A percentile compares a stretch with the other conserved stretches of the same genome.
These are phyloP conservation scores for Synanthedon myopaeformis DNA, from an alignment of 2,888 invertebrate species.

Conservation along the genomic window DNA sequence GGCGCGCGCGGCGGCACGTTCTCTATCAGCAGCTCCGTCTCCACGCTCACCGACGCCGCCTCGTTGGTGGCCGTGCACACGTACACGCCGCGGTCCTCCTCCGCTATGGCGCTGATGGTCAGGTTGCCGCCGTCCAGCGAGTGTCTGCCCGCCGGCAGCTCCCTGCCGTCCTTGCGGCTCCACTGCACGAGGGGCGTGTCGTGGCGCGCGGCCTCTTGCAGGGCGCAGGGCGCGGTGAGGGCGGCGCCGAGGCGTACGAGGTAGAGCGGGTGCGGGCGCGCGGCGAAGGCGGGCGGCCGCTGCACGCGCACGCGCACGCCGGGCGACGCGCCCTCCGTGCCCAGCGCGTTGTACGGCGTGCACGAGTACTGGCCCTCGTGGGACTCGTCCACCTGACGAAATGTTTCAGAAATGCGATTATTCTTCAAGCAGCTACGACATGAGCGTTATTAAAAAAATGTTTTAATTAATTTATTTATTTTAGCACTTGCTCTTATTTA, in stretches of 20 bases:
- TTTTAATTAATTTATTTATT: no score
- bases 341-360: conserved; percentile 90
- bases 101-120: conserved; percentile 83
- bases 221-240: conserved; percentile 86
- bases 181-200: conserved; percentile 22
- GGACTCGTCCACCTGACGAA: conserved; percentile 77
- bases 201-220: conserved; percentile 67
- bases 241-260: conserved; percentile 84
- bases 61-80: conserved; percentile 88
- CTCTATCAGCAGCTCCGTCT: conserved; percentile 85
- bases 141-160: conserved; percentile 76
- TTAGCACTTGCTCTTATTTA: no score
- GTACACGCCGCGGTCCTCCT: conserved; percentile 89
- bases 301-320: conserved; percentile 86
- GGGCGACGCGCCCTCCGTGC: conserved; percentile 86
- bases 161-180: conserved; percentile 79
- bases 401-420: no score
- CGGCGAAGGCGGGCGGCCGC: conserved; percentile 85
- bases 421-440: no score
- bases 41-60: conserved; percentile 82
- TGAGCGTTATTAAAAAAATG: no score
- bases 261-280: conserved; percentile 86
- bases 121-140: conserved; percentile 81
- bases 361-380: conserved; percentile 92
- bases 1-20: conserved; percentile 93